A percentile compares a stretch with the other conserved stretches of the same genome.
phyloP scores from a whole-genome alignment of 2,797 vertebrate genomes.

The Apodemus agrarius region DNA sequence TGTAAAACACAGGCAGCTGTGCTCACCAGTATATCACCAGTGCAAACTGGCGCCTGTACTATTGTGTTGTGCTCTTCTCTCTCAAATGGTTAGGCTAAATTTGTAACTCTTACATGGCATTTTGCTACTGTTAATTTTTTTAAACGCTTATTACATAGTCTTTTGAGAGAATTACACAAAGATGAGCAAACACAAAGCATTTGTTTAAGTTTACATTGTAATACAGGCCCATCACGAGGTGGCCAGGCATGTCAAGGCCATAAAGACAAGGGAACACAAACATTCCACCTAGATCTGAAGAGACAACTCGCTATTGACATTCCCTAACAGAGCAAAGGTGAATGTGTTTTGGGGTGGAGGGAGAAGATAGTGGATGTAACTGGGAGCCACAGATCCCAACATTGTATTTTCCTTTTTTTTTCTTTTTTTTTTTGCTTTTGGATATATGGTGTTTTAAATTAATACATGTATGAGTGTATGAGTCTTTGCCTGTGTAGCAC shows the following conservation, averaged over 20 bases:
- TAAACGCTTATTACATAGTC: slow-evolving; percentile 38
- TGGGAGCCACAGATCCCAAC: background rate
- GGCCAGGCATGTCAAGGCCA: slow-evolving; percentile 79
- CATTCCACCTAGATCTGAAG: slow-evolving; percentile 77
- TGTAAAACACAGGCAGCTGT: slow-evolving; percentile 81
- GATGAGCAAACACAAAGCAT: slow-evolving; percentile 66
- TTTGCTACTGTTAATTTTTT: slow-evolving; percentile 17
- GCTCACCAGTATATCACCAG: slow-evolving; percentile 89
- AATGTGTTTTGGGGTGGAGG: slow-evolving; percentile 69
- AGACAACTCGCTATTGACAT: slow-evolving; percentile 78
- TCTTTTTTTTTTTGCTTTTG: background rate
- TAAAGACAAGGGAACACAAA: slow-evolving; percentile 78
- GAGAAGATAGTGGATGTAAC: slow-evolving; percentile 23
- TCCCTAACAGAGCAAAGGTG: slow-evolving; percentile 83
- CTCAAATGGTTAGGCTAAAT: slow-evolving; percentile 12
- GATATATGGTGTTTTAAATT: background rate
- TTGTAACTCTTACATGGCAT: background rate
- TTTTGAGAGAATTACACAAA: slow-evolving; percentile 56
- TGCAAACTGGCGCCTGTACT: slow-evolving; percentile 24
- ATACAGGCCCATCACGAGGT: slow-evolving; percentile 70
- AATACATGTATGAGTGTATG: background rate
- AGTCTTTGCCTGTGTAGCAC: background rate
- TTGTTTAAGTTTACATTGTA: slow-evolving; percentile 75
- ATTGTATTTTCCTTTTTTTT: slow-evolving; percentile 1
- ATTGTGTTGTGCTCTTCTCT: background rate